A percentile compares a stretch with the other conserved stretches of the same genome.
Evolutionary conservation across 2,113 vertebrate species (phyloP).

Genomic region (Ranitomeya imitator): DNA sequence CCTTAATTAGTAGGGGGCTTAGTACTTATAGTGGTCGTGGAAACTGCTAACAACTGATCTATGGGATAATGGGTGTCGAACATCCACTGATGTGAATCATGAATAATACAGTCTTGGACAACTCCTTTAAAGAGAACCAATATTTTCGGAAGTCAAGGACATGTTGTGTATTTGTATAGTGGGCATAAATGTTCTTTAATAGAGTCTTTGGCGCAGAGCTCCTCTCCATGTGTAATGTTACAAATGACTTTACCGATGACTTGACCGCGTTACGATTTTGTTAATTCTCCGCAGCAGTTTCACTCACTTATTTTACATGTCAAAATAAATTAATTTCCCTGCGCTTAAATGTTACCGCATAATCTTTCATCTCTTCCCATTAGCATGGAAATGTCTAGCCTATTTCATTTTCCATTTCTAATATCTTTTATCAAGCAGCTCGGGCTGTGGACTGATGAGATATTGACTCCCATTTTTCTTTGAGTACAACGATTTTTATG

Average conservation of each 20-base stretch:
- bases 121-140: not conserved
- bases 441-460: conserved; percentile 15
- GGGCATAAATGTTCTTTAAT: not conserved
- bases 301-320: conserved; percentile 28
- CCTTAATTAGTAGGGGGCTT: too few relatives aligned
- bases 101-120: not conserved
- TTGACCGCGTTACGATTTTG: conserved; percentile 4
- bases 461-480: conserved; percentile 36
- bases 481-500: not conserved
- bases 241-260: conserved; percentile 11
- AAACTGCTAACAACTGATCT: too few relatives aligned
- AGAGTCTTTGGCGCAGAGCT: not conserved
- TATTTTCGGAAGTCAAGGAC: not conserved
- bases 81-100: too few relatives aligned
- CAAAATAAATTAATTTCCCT: conserved; percentile 40
- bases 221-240: not conserved
- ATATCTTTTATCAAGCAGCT: conserved; percentile 30
- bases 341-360: conserved; percentile 33
- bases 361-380: conserved; percentile 35
- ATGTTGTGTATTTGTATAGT: not conserved
- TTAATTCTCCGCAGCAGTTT: conserved; percentile 12
- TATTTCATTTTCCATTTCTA: conserved; percentile 49
- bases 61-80: too few relatives aligned
- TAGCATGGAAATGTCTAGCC: conserved; percentile 48
- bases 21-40: too few relatives aligned